Conservation (phyloP, 2,888 invertebrate genomes). For the Leptinotarsa juncta region DNA sequence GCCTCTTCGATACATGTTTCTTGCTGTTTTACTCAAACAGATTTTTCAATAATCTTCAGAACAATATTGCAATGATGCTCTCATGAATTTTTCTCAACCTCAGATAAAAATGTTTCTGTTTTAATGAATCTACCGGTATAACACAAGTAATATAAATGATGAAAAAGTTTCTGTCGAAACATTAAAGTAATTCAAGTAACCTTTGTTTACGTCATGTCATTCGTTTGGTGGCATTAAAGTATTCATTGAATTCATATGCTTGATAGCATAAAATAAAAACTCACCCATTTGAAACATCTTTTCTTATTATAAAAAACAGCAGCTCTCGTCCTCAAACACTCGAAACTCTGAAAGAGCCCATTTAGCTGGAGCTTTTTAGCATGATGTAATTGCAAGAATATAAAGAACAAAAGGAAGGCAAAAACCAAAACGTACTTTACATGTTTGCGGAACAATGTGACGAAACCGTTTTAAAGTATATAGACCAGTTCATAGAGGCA, state of each 20-base stretch:
- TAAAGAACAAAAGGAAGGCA: slow-evolving; percentile 46
- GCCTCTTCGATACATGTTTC: too few species aligned
- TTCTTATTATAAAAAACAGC: slow-evolving; percentile 35
- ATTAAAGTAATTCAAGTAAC: background rate
- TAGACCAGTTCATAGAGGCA: background rate
- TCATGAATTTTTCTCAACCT: too few species aligned
- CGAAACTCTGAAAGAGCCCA: slow-evolving; percentile 40
- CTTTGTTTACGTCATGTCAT: background rate
- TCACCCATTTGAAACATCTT: slow-evolving; percentile 22
- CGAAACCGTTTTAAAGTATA: slow-evolving; percentile 51
- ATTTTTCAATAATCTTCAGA: too few species aligned
- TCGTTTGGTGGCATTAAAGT: background rate
- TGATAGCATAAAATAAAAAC: slow-evolving; percentile 4
- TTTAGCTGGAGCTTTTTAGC: slow-evolving; percentile 36
- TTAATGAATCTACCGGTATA: too few species aligned
- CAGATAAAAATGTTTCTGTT: too few species aligned
- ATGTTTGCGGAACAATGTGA: slow-evolving; percentile 55
- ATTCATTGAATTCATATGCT: slow-evolving; percentile 8
- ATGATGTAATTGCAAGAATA: slow-evolving; percentile 46
- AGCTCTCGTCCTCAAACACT: slow-evolving; percentile 28
- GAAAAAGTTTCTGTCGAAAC: background rate
- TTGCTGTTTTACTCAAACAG: too few species aligned
- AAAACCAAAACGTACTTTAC: slow-evolving; percentile 50
- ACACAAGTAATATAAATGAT: too few species aligned
- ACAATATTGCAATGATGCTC: too few species aligned